These are phyloP conservation scores for Apostichopus leukothele DNA, from an alignment of 53 echinoderm and acorn worm genomes.

Conservation along the genomic window DNA sequence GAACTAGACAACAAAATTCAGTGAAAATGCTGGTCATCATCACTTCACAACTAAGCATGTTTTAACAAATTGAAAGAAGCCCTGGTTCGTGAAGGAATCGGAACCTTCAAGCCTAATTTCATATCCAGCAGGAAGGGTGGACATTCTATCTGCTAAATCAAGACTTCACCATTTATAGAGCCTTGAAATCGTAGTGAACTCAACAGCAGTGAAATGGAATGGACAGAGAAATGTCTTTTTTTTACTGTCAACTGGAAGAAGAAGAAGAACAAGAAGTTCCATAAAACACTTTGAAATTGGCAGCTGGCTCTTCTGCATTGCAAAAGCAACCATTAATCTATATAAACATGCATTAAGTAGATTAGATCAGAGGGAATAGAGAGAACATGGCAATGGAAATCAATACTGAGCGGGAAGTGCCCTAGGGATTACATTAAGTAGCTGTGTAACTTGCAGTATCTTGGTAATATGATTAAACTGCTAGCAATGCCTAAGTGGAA, in stretches of 20 bases:
- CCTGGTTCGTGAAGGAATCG: too few species aligned
- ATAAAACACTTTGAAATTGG: conserved; percentile 23
- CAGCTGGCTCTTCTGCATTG: conserved; percentile 10
- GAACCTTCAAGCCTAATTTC: too few species aligned
- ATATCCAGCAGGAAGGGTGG: too few species aligned
- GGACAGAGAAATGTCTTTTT: conserved; percentile 8
- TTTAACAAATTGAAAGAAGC: too few species aligned
- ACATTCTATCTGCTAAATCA: too few species aligned
- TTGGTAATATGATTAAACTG: conserved; percentile 35
- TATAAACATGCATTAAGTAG: conserved; percentile 44
- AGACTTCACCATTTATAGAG: too few species aligned
- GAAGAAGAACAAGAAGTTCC: not conserved
- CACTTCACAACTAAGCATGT: too few species aligned
- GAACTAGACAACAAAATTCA: too few species aligned
- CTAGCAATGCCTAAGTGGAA: conserved; percentile 8
- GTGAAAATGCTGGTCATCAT: too few species aligned
- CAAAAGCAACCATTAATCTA: conserved; percentile 41
- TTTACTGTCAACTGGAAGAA: not conserved
- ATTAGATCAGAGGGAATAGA: conserved; percentile 23
- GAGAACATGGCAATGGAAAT: conserved; percentile 26
- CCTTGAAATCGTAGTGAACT: not conserved
- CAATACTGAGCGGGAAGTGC: conserved; percentile 21
- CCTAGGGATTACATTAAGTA: conserved; percentile 24
- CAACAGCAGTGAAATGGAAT: not conserved
- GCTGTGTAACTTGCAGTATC: conserved; percentile 13